Conservation (phyloP, 2,888 invertebrate genomes). For the Aphodius granarius region DNA sequence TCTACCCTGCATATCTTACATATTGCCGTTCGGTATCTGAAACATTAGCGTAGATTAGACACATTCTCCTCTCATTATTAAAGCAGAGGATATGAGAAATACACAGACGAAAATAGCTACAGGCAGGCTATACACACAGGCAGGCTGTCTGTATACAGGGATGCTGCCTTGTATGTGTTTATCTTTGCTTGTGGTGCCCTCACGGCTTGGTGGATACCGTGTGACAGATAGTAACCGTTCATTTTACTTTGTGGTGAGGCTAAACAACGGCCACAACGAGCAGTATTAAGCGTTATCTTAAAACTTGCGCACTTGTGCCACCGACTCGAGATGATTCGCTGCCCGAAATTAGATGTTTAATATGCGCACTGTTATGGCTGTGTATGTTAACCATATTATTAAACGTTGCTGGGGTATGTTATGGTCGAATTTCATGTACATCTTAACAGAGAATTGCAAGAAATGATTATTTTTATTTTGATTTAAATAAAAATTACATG, state of each 20-base stretch:
- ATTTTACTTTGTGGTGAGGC: not conserved
- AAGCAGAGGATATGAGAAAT: not conserved
- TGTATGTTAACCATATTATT: not conserved
- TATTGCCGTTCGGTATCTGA: not conserved
- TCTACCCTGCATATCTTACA: not conserved
- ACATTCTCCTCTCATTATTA: not conserved
- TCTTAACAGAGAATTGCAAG: not conserved
- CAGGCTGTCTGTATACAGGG: not conserved
- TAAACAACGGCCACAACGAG: not conserved
- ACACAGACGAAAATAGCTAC: not conserved
- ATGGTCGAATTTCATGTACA: not conserved
- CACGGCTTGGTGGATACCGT: not conserved
- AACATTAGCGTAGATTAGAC: not conserved
- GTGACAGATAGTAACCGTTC: not conserved
- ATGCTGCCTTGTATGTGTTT: not conserved
- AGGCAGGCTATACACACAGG: too few relatives aligned
- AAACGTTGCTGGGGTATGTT: not conserved
- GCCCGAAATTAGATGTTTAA: not conserved
- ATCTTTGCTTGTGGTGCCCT: not conserved
- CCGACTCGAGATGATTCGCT: not conserved
- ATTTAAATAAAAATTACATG: too few relatives aligned
- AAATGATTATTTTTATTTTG: too few relatives aligned
- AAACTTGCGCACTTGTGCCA: not conserved
- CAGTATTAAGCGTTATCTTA: not conserved
- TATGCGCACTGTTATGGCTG: not conserved